Percentiles rank a stretch among this genome's conserved stretches.
phyloP scores from a whole-genome alignment of 1,140 invertebrate species.

The Palaemon carinicauda region DNA sequence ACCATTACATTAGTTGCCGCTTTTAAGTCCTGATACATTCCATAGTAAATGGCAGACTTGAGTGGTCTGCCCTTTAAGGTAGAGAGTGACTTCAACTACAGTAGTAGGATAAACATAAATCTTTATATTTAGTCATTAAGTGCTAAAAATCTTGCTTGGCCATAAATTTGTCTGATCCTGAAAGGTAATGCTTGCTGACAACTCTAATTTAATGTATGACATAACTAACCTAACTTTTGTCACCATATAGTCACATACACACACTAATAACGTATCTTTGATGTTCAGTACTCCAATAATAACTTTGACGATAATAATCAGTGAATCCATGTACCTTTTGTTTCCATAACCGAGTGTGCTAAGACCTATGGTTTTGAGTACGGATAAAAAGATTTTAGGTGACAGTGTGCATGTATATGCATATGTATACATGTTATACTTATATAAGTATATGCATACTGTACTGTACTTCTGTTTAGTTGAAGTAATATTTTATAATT shows the following conservation, averaged over 20 bases:
- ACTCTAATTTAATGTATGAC: slow-evolving; percentile 33
- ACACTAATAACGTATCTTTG: slow-evolving; percentile 47
- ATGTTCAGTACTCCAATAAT: slow-evolving; percentile 25
- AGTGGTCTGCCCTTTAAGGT: not conserved
- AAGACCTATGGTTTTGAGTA: not conserved
- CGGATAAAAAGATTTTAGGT: slow-evolving; percentile 3
- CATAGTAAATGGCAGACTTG: slow-evolving; percentile 26
- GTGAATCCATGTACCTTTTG: slow-evolving; percentile 40
- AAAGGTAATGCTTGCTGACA: slow-evolving; percentile 55
- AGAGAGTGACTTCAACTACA: slow-evolving; percentile 7
- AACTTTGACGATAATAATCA: slow-evolving; percentile 29
- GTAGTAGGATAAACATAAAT: slow-evolving; percentile 25
- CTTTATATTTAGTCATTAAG: not conserved
- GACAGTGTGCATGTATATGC: not conserved
- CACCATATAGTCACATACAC: slow-evolving; percentile 52
- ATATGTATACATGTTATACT: not conserved
- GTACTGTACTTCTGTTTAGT: slow-evolving; percentile 14
- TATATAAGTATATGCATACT: no score
- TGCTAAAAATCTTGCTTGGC: slow-evolving; percentile 35
- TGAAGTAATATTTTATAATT: slow-evolving; percentile 4
- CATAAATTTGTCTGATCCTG: slow-evolving; percentile 51
- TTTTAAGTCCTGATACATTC: slow-evolving; percentile 42
- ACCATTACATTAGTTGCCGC: slow-evolving; percentile 27
- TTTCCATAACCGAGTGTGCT: slow-evolving; percentile 39
- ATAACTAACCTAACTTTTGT: slow-evolving; percentile 50